These are phyloP conservation scores for Melanostoma scalare DNA, from an alignment of 2,888 invertebrate species.

Conservation along the genomic window DNA sequence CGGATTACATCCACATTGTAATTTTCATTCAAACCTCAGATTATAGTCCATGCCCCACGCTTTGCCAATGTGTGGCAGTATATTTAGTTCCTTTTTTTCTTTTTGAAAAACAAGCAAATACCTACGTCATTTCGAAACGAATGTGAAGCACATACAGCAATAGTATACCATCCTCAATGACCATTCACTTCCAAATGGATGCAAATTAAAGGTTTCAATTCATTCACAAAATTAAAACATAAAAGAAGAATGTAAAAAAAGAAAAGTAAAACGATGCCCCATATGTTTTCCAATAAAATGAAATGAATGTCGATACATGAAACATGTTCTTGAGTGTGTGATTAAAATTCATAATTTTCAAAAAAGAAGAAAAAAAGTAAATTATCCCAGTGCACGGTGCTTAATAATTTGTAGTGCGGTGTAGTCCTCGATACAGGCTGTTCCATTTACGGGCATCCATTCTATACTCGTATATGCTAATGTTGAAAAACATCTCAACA, in stretches of 20 bases:
- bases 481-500: too few species aligned
- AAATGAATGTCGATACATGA: conserved; percentile 52
- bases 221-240: conserved; percentile 51
- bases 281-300: conserved; percentile 42
- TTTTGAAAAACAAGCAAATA: conserved; percentile 42
- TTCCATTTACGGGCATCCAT: not conserved
- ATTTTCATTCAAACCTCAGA: conserved; percentile 50
- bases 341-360: conserved; percentile 63
- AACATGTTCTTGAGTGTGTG: conserved; percentile 50
- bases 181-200: conserved; percentile 46
- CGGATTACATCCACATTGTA: conserved; percentile 53
- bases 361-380: not conserved
- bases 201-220: conserved; percentile 30
- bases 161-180: conserved; percentile 34
- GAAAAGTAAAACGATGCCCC: not conserved
- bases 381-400: conserved; percentile 1
- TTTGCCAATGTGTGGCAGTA: not conserved
- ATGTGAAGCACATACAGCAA: conserved; percentile 33
- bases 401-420: not conserved
- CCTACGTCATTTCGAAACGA: conserved; percentile 25
- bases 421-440: not conserved
- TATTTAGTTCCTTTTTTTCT: conserved; percentile 19
- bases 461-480: too few species aligned
- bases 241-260: conserved; percentile 17
- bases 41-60: conserved; percentile 27